phyloP scores from a whole-genome alignment of 1,140 invertebrate species.

The Pollicipes pollicipes region DNA sequence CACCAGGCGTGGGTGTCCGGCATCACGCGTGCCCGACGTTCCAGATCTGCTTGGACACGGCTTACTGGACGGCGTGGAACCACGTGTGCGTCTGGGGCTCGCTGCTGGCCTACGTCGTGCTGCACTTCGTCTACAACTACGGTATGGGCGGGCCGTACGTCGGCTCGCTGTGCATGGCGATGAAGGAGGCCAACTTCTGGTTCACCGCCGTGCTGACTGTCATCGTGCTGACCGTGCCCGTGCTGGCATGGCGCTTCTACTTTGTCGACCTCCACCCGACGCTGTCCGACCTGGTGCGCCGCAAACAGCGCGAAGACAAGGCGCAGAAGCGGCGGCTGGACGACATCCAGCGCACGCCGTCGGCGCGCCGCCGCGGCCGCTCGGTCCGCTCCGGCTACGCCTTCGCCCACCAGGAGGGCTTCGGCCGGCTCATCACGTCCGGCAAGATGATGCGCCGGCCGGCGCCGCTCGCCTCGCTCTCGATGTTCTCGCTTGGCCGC shows the following conservation, averaged over 20 bases:
- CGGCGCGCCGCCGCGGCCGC: slow-evolving; percentile 59
- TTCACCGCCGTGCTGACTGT: slow-evolving; percentile 77
- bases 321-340: slow-evolving; percentile 26
- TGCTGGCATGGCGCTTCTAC: slow-evolving; percentile 86
- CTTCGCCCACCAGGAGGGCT: slow-evolving; percentile 93
- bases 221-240: slow-evolving; percentile 69
- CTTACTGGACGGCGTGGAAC: slow-evolving; percentile 96
- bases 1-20: too few species aligned
- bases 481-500: not conserved
- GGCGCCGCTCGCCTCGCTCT: slow-evolving; percentile 9
- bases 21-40: too few species aligned
- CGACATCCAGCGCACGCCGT: slow-evolving; percentile 61
- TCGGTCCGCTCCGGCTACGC: slow-evolving; percentile 93
- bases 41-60: slow-evolving; percentile 88
- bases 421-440: slow-evolving; percentile 90
- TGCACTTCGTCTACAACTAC: slow-evolving; percentile 79
- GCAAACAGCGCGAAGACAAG: slow-evolving; percentile 44
- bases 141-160: slow-evolving; percentile 64
- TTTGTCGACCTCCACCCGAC: slow-evolving; percentile 73
- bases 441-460: slow-evolving; percentile 81
- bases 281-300: slow-evolving; percentile 71
- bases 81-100: slow-evolving; percentile 96
- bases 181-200: slow-evolving; percentile 86
- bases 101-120: slow-evolving; percentile 80
- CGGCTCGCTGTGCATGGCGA: slow-evolving; percentile 60